Conservation (phyloP, 1,140 invertebrate species). For the Triops cancriformis region DNA sequence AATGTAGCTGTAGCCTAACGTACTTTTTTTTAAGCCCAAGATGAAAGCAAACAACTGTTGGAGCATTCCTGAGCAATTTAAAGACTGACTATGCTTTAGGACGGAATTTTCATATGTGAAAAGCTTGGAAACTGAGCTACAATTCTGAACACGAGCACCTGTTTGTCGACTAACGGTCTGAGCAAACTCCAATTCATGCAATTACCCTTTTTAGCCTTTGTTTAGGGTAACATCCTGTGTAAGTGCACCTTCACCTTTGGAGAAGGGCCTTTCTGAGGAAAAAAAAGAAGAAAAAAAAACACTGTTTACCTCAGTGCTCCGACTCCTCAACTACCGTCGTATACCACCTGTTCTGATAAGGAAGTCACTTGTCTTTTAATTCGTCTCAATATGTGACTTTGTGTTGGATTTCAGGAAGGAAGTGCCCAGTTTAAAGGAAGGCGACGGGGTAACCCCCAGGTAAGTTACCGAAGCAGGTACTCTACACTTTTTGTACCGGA, state of each 20-base stretch:
- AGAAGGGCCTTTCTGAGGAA: background rate
- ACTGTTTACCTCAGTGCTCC: too few relatives aligned
- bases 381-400: slow-evolving; percentile 10
- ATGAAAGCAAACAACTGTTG: background rate
- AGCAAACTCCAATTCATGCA: background rate
- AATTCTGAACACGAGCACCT: background rate
- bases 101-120: too few relatives aligned
- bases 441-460: background rate
- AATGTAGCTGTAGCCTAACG: background rate
- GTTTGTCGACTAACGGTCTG: background rate
- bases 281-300: background rate
- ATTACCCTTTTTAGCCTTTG: background rate
- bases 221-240: background rate
- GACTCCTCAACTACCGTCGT: background rate
- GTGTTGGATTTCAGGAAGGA: slow-evolving; percentile 4
- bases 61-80: background rate
- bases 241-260: background rate
- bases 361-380: slow-evolving; percentile 6
- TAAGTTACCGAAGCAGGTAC: background rate
- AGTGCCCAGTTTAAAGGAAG: background rate
- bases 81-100: too few relatives aligned
- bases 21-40: background rate
- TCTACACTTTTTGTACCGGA: background rate
- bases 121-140: too few relatives aligned
- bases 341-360: background rate